Conservation (phyloP, 1,140 invertebrate genomes). For the Andrena cerasifolii region DNA sequence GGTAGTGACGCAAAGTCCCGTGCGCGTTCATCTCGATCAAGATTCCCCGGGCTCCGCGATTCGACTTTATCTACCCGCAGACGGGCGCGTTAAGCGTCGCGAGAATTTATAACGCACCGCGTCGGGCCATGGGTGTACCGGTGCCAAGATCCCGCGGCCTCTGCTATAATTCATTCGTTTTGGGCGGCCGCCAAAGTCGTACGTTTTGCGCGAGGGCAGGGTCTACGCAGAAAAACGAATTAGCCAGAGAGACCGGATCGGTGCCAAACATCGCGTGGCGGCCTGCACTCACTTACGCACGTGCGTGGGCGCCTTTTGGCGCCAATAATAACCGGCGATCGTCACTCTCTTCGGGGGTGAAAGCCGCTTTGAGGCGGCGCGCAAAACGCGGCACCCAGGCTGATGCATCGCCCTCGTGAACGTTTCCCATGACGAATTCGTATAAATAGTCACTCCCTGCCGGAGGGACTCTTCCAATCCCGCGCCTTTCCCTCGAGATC, state of each 20-base stretch:
- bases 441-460: constrained; percentile 57
- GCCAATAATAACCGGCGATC: constrained; percentile 66
- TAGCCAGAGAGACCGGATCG: constrained; percentile 20
- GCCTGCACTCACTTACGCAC: constrained; percentile 59
- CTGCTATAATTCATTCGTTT: constrained; percentile 60
- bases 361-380: constrained; percentile 48
- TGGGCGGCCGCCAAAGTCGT: constrained; percentile 55
- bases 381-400: constrained; percentile 7
- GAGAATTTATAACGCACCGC: constrained; percentile 46
- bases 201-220: constrained; percentile 41
- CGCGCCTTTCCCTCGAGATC: constrained; percentile 22
- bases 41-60: constrained; percentile 4
- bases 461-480: constrained; percentile 2
- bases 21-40: constrained; percentile 13
- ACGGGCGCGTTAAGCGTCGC: constrained; percentile 47
- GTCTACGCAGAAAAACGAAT: constrained; percentile 61
- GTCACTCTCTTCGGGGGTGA: constrained; percentile 57
- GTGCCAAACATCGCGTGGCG: constrained; percentile 64
- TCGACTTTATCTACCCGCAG: constrained; percentile 7
- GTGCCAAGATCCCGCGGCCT: constrained; percentile 52
- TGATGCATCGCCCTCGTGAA: constrained; percentile 52
- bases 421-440: constrained; percentile 64
- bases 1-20: neutral
- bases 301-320: constrained; percentile 65
- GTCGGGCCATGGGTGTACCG: constrained; percentile 14